phyloP scores from a whole-genome alignment of 2,888 invertebrate genomes.

The Dryocosmus kuriphilus region DNA sequence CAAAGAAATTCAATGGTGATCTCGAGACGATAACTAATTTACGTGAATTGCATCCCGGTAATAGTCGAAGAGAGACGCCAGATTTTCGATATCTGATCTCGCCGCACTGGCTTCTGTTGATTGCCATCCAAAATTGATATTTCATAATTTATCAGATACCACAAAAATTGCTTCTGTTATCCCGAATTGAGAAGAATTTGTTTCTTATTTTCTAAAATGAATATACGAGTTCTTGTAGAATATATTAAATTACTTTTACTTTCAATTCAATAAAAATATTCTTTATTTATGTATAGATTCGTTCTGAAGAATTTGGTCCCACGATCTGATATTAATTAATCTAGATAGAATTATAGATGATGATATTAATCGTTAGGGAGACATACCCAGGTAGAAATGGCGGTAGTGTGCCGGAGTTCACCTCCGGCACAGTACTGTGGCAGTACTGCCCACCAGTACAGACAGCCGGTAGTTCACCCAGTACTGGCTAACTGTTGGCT shows the following conservation, averaged over 20 bases:
- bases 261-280: too few species aligned
- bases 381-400: too few species aligned
- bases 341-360: not conserved
- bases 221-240: too few species aligned
- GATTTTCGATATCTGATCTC: conserved; percentile 16
- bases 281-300: too few species aligned
- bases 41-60: conserved; percentile 19
- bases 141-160: not conserved
- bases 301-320: not conserved
- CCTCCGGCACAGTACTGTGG: too few species aligned
- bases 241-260: too few species aligned
- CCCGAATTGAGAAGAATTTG: not conserved
- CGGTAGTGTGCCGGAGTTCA: too few species aligned
- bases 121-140: conserved; percentile 18
- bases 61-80: conserved; percentile 26
- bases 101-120: not conserved
- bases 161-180: not conserved
- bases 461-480: too few species aligned
- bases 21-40: conserved; percentile 20
- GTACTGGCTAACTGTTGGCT: too few species aligned
- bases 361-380: too few species aligned
- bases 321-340: not conserved
- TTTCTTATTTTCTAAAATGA: not conserved
- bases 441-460: too few species aligned
- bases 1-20: conserved; percentile 22